Percentiles rank a stretch among this genome's conserved stretches.
These are phyloP conservation scores for Entomyzon cyanotis DNA, from an alignment of 2,113 vertebrate species.

Conservation along the genomic window DNA sequence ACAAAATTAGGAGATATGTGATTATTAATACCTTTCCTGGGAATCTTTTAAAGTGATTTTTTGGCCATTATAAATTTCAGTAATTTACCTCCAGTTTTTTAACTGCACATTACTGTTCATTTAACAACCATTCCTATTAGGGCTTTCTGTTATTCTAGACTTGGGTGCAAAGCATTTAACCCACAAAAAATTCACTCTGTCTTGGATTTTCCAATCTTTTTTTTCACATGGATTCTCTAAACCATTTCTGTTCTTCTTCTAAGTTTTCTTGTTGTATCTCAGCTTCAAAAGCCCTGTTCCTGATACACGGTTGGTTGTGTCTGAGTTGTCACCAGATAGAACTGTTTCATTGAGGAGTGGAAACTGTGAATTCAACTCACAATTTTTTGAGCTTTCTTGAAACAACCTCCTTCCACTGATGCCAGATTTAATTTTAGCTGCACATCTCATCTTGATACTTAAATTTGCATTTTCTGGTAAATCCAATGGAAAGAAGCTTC, in stretches of 20 bases:
- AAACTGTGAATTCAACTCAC: neutral
- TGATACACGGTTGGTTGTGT: accelerated
- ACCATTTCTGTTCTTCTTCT: neutral
- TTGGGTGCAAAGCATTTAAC: neutral
- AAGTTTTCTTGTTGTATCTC: neutral
- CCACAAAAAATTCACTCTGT: neutral
- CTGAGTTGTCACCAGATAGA: neutral
- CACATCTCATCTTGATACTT: neutral
- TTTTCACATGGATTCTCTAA: neutral
- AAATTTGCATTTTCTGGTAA: neutral
- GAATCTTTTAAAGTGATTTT: neutral
- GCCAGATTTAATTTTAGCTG: neutral
- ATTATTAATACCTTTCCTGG: neutral
- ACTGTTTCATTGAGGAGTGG: neutral
- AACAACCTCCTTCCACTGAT: neutral
- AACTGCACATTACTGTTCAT: neutral
- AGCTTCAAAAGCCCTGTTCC: neutral
- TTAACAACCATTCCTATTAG: neutral
- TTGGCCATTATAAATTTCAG: neutral
- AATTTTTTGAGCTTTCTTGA: neutral
- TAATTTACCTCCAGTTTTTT: neutral
- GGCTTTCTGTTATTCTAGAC: neutral
- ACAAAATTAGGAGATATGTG: neutral
- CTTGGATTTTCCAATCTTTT: neutral
- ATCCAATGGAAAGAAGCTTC: neutral